These are phyloP conservation scores for Microcebus murinus DNA, from an alignment of 2,113 vertebrate genomes.

Conservation along the genomic window DNA sequence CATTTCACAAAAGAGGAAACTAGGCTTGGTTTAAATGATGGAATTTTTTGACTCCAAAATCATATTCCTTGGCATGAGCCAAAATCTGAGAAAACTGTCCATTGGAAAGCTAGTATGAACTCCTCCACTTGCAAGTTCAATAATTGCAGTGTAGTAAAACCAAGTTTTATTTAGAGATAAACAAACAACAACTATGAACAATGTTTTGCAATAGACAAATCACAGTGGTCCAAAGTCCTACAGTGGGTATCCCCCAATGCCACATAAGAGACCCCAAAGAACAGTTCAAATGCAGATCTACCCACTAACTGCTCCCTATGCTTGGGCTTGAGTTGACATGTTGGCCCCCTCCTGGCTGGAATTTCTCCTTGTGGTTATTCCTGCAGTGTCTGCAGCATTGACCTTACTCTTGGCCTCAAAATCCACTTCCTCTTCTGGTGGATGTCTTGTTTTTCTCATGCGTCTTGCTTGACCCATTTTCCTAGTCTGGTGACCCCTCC, in stretches of 20 bases:
- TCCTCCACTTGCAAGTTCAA: slow-evolving; percentile 37
- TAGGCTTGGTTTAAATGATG: not conserved
- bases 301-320: not conserved
- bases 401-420: not conserved
- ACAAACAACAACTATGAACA: slow-evolving; percentile 35
- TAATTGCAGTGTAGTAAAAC: slow-evolving; percentile 55
- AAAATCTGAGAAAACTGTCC: slow-evolving; percentile 3
- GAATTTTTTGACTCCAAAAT: not conserved
- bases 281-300: not conserved
- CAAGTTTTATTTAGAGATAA: slow-evolving; percentile 69
- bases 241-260: not conserved
- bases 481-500: not conserved
- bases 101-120: slow-evolving; percentile 4
- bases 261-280: not conserved
- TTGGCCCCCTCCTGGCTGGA: not conserved
- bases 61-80: not conserved
- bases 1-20: slow-evolving; percentile 41
- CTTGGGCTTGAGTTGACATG: not conserved
- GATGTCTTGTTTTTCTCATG: not conserved
- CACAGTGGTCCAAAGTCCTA: not conserved
- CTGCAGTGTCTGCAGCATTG: not conserved
- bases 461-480: not conserved
- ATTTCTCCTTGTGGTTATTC: not conserved
- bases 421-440: not conserved
- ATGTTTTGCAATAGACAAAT: slow-evolving; percentile 58